Percentiles rank a stretch among this genome's conserved stretches.
Conservation (phyloP, 2,113 vertebrate genomes). For the Perca fluviatilis region DNA sequence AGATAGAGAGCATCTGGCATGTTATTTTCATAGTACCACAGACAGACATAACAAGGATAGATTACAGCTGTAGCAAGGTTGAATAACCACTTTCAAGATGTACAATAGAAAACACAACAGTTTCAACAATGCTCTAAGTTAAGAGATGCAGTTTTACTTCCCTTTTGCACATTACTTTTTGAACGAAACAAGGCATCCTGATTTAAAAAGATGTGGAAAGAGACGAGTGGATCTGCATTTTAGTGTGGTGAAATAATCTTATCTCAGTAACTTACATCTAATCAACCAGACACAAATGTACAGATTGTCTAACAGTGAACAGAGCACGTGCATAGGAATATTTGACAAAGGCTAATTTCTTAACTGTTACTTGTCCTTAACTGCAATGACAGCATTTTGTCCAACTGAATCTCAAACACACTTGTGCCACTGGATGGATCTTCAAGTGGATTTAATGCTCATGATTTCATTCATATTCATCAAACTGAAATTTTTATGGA, state of each 20-base stretch:
- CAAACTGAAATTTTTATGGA: neutral
- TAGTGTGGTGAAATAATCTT: neutral
- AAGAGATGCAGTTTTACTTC: neutral
- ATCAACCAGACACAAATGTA: neutral
- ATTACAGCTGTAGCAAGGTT: slow-evolving; percentile 28
- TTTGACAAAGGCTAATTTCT: neutral
- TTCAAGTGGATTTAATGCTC: neutral
- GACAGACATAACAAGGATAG: slow-evolving; percentile 28
- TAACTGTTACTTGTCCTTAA: neutral
- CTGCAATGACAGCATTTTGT: neutral
- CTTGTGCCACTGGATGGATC: neutral
- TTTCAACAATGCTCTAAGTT: neutral
- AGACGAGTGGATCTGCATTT: neutral
- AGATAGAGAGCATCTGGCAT: slow-evolving; percentile 10
- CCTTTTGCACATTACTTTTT: neutral
- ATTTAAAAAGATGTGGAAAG: neutral
- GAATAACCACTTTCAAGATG: slow-evolving; percentile 15
- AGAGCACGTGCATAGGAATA: neutral
- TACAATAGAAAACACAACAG: neutral
- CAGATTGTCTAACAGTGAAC: neutral
- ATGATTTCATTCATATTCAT: neutral
- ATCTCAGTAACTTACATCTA: neutral
- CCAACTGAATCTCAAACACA: neutral
- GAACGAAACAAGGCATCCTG: neutral
- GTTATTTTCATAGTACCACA: slow-evolving; percentile 6